Evolutionary conservation across 2,888 invertebrate genomes (phyloP), one percentile per base, ranked within the genome.

Genomic region (Listrodromus nycthemerus): DNA sequence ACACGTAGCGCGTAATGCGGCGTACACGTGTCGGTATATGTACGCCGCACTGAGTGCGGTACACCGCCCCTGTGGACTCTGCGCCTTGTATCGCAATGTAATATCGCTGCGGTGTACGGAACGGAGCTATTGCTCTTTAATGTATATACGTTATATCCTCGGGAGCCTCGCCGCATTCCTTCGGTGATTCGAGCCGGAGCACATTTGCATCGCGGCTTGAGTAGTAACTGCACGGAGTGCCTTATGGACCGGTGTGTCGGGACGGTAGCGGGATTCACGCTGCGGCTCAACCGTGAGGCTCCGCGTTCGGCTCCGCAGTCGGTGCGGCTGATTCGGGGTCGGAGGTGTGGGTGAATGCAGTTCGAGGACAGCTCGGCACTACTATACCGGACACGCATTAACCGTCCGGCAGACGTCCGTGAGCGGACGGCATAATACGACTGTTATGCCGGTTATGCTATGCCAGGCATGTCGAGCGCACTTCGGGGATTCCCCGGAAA

Each of bases 401-500:
- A 78, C 61, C 70, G 78, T 78, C 77, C 73, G 66, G 74, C 70
- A 69, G 69, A 80, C 73, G 65, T 74, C 58, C 63, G 79, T 76
- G 71, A 78, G 84, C 80, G 76, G 81, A 84, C 80, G 84, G 84
- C 78, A 77, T 81, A 84, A 89, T 88, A 88, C 87, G 85, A 87
- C 86, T 70, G 88, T 88, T 90, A 87, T 88, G 88, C 87, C 85
- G 88, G 90, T 90, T 89, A 89, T 89, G 89, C 86, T 88, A 89
- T 88, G 88, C 86, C 83, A 86, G 86, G 85, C 87, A 90, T 89
- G 89, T 88, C 86, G 88, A 90, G 88, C 89, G 85, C 83, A 83
- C 87, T 85, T 83, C 63, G 66, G 87, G 86, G 86, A 84, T 84
- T 80, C 69, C 65, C 71, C 76, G 66, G 73, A 67, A 78, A 65